Conservation (phyloP, 53 echinoderm and acorn worm species). For the Astropecten irregularis region DNA sequence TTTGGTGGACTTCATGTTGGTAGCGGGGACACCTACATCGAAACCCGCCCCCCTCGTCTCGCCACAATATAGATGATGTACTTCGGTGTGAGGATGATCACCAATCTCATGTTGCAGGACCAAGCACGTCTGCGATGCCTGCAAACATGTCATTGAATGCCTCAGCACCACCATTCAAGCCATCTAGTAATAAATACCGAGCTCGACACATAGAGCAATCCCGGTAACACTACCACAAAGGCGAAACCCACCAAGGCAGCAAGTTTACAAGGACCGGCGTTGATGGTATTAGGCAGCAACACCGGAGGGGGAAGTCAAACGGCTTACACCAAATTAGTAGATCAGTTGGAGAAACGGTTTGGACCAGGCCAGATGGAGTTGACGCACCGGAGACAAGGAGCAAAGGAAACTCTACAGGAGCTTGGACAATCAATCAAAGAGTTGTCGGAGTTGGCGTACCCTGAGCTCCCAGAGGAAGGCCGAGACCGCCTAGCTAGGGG, state of each 20-base stretch:
- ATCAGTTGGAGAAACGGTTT: neutral
- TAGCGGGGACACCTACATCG: too few species aligned
- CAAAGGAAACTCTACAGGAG: conserved; percentile 2
- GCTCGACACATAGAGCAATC: too few species aligned
- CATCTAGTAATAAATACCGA: too few species aligned
- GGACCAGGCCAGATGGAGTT: conserved; percentile 41
- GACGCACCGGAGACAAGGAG: conserved; percentile 12
- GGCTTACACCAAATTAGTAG: neutral
- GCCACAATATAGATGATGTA: too few species aligned
- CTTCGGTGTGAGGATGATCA: too few species aligned
- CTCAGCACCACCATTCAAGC: too few species aligned
- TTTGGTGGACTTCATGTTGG: too few species aligned
- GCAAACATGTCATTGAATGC: too few species aligned
- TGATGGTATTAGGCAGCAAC: neutral
- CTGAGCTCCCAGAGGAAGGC: neutral
- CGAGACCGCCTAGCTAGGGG: conserved; percentile 9
- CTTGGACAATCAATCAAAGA: neutral
- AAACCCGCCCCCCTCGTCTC: too few species aligned
- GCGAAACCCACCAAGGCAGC: conserved; percentile 26
- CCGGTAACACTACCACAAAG: too few species aligned
- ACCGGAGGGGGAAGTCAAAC: neutral
- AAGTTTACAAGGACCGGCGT: conserved; percentile 18
- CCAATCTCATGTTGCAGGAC: too few species aligned
- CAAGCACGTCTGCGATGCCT: too few species aligned
- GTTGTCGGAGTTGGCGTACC: neutral